Conservation (phyloP, 2,113 vertebrate species). For the Cephalophus harveyi region DNA sequence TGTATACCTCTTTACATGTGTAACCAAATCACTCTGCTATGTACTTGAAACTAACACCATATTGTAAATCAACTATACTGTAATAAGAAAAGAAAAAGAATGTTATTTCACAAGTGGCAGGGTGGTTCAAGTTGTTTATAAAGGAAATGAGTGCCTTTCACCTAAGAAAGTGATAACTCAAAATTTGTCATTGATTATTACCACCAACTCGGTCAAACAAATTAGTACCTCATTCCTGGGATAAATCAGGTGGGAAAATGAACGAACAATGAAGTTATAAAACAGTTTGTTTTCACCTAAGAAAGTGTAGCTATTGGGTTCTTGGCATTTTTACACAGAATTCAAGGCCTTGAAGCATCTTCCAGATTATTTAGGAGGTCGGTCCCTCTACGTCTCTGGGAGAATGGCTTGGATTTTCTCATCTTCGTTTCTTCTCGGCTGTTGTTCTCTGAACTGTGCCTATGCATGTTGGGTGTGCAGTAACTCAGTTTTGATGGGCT, state of each 20-base stretch:
- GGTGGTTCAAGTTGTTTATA: neutral
- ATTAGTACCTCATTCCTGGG: neutral
- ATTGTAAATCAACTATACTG: neutral
- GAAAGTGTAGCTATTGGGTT: neutral
- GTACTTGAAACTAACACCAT: neutral
- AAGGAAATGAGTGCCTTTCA: conserved; percentile 16
- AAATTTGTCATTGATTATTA: neutral
- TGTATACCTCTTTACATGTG: fast-evolving
- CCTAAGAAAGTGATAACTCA: neutral
- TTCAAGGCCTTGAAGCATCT: neutral
- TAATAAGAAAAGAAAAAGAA: neutral
- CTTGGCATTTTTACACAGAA: neutral
- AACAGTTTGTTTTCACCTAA: neutral
- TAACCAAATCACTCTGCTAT: neutral
- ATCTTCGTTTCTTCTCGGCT: neutral
- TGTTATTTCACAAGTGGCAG: neutral
- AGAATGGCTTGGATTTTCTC: neutral
- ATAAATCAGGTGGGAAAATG: neutral
- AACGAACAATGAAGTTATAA: neutral
- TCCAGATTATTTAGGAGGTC: neutral
- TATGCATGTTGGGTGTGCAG: neutral
- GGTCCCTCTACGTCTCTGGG: neutral
- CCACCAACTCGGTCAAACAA: neutral
- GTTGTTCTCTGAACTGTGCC: neutral
- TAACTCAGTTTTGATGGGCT: neutral